A percentile compares a stretch with the other conserved stretches of the same genome.
These are phyloP conservation scores for Mesorhabditis belari DNA, from an alignment of 2,888 invertebrate genomes.

Conservation along the genomic window DNA sequence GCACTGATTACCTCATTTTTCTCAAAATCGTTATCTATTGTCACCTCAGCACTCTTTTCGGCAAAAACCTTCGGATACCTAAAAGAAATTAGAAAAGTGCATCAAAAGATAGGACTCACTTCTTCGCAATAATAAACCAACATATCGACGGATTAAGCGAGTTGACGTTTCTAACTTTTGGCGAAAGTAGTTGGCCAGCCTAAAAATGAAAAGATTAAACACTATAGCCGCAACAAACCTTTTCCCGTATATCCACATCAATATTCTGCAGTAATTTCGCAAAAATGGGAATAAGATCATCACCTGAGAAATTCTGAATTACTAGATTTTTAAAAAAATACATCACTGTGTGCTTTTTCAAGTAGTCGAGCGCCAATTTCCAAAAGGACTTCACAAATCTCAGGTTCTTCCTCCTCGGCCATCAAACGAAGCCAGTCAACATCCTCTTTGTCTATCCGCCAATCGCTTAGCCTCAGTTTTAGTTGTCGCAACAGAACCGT, in stretches of 20 bases:
- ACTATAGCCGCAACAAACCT: constrained; percentile 1
- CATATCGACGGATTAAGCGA: constrained; percentile 13
- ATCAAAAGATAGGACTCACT: background rate
- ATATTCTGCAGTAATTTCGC: constrained; percentile 16
- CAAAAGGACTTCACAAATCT: background rate
- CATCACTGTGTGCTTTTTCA: background rate
- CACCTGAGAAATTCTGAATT: background rate
- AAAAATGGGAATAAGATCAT: constrained; percentile 2
- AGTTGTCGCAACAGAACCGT: too few species aligned
- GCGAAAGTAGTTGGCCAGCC: constrained; percentile 7
- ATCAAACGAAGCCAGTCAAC: too few species aligned
- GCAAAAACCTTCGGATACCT: constrained; percentile 1
- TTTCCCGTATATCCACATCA: constrained; percentile 10
- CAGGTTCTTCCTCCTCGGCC: too few species aligned
- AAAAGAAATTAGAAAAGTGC: background rate
- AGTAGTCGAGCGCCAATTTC: background rate
- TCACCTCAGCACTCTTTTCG: constrained; percentile 5
- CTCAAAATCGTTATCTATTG: background rate
- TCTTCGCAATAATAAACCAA: constrained; percentile 6
- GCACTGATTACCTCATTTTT: background rate
- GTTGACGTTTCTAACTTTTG: background rate
- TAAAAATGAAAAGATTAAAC: background rate
- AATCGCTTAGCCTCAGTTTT: too few species aligned
- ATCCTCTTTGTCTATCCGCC: too few species aligned
- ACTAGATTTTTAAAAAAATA: background rate